phyloP scores from a whole-genome alignment of 1,140 invertebrate genomes.

The Drosophila baimaii region DNA sequence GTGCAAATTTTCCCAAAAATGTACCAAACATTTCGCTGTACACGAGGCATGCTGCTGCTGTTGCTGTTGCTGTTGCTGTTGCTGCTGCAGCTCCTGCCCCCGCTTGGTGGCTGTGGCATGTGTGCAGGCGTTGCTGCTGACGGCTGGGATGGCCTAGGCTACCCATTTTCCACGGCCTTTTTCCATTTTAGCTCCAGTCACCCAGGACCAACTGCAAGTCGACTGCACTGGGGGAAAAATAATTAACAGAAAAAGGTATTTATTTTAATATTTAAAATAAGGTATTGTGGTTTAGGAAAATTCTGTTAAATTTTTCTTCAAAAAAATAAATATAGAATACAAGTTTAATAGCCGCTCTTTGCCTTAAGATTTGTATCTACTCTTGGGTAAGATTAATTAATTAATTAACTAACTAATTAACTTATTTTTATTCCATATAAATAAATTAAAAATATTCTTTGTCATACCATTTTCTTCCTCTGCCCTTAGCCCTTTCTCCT shows the following conservation, averaged over 20 bases:
- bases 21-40: slow-evolving; percentile 76
- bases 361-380: not conserved
- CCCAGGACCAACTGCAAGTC: slow-evolving; percentile 24
- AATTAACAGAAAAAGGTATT: not conserved
- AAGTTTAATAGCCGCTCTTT: too few species aligned
- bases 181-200: slow-evolving; percentile 13
- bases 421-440: not conserved
- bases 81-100: not conserved
- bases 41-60: slow-evolving; percentile 44
- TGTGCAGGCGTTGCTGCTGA: slow-evolving; percentile 62
- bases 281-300: too few species aligned
- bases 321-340: too few species aligned
- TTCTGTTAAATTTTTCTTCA: too few species aligned
- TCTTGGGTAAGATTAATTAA: not conserved
- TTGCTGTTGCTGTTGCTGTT: slow-evolving; percentile 4
- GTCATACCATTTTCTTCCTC: not conserved
- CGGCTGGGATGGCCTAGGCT: slow-evolving; percentile 42
- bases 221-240: not conserved
- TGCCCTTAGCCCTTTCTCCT: slow-evolving; percentile 19
- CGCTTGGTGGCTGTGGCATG: slow-evolving; percentile 44
- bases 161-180: slow-evolving; percentile 24
- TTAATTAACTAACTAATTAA: not conserved
- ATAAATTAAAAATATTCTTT: not conserved
- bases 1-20: slow-evolving; percentile 77
- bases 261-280: not conserved